Evolutionary conservation across 2,797 vertebrate species (phyloP).

Genomic region (Clarias laeviceps): DNA sequence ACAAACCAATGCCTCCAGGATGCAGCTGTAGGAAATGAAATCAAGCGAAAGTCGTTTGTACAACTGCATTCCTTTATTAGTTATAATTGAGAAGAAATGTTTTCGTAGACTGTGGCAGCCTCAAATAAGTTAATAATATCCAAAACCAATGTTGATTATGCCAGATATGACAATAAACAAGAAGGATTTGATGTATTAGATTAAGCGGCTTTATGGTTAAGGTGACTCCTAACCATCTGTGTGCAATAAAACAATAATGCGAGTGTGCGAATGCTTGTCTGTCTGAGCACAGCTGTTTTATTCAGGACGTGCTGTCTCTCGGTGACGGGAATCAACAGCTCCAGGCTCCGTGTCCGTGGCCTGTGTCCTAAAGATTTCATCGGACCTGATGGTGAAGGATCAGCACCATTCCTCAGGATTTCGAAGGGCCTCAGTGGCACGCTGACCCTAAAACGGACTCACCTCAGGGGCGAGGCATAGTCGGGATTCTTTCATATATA

Average conservation of each 20-base stretch:
- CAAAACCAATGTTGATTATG: background rate
- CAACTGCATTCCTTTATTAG: background rate
- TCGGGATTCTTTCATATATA: conserved; percentile 7
- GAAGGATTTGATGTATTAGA: conserved; percentile 1
- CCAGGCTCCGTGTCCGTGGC: conserved; percentile 9
- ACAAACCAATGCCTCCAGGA: background rate
- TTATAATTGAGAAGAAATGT: background rate
- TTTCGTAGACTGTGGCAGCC: background rate
- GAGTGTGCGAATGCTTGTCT: conserved; percentile 8
- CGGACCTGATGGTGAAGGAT: conserved; percentile 40
- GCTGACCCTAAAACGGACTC: conserved; percentile 6
- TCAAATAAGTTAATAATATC: background rate
- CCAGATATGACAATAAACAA: background rate
- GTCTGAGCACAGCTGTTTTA: conserved; percentile 21
- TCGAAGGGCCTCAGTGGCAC: background rate
- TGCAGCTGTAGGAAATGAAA: background rate
- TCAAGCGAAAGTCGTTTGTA: background rate
- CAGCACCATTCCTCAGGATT: conserved; percentile 44
- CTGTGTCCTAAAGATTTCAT: conserved; percentile 33
- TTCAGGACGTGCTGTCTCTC: conserved; percentile 27
- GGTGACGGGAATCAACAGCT: conserved; percentile 33
- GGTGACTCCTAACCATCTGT: conserved; percentile 36
- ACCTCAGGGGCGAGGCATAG: background rate
- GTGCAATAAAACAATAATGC: conserved; percentile 30
- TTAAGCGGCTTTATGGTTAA: background rate